phyloP scores from a whole-genome alignment of 2,888 invertebrate species.

The Drosophila monieri region DNA sequence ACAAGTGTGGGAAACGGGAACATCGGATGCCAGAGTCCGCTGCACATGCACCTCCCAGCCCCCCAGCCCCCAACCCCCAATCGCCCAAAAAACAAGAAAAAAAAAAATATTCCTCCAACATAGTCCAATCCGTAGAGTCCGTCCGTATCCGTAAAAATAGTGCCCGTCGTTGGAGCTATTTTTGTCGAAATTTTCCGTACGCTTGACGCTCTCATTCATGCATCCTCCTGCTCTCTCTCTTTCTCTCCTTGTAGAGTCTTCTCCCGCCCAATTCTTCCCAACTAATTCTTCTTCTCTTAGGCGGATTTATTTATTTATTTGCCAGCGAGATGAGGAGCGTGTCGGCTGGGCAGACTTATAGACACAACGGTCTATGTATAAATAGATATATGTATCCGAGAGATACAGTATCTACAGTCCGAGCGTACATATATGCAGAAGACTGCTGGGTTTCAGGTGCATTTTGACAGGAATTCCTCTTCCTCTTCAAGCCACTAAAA shows the following conservation, averaged over 20 bases:
- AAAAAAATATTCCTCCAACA: slow-evolving; percentile 45
- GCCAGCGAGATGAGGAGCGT: slow-evolving; percentile 13
- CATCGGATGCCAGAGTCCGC: slow-evolving; percentile 33
- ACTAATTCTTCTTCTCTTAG: slow-evolving; percentile 17
- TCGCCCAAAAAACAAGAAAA: background rate
- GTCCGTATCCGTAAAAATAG: slow-evolving; percentile 72
- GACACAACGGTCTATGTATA: slow-evolving; percentile 13
- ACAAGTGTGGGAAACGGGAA: slow-evolving; percentile 42
- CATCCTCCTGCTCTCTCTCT: slow-evolving; percentile 19
- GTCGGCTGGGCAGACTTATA: slow-evolving; percentile 27
- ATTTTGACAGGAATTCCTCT: slow-evolving; percentile 75
- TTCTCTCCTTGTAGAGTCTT: background rate
- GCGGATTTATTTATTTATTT: slow-evolving; percentile 51
- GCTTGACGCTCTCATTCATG: slow-evolving; percentile 76
- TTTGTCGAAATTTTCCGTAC: slow-evolving; percentile 75
- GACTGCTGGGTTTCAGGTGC: slow-evolving; percentile 61
- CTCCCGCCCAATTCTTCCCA: slow-evolving; percentile 1
- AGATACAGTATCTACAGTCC: slow-evolving; percentile 10
- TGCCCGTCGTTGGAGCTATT: slow-evolving; percentile 78
- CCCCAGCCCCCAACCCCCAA: background rate
- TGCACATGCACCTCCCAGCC: slow-evolving; percentile 31
- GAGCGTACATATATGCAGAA: background rate
- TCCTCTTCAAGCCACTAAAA: slow-evolving; percentile 56
- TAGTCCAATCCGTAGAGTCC: slow-evolving; percentile 40
- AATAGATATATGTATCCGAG: slow-evolving; percentile 21